These are phyloP conservation scores for Eretmocerus hayati DNA, from an alignment of 2,888 invertebrate genomes.

Conservation along the genomic window DNA sequence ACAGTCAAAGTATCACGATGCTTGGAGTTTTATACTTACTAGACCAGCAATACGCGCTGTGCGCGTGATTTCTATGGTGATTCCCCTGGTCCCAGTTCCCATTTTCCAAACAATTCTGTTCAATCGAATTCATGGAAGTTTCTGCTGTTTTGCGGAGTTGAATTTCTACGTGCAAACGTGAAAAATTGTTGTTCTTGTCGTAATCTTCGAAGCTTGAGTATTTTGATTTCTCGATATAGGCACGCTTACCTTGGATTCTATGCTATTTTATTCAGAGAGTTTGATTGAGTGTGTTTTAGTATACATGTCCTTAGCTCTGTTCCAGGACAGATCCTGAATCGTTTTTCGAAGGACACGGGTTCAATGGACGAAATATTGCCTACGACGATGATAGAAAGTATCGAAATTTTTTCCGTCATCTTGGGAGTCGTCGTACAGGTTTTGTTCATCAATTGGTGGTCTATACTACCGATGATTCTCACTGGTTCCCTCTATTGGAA, in stretches of 20 bases:
- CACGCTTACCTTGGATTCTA: not conserved
- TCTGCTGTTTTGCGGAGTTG: too few species aligned
- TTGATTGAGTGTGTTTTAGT: constrained; percentile 15
- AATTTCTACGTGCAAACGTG: too few species aligned
- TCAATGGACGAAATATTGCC: constrained; percentile 69
- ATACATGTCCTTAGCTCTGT: constrained; percentile 19
- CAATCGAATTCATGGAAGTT: too few species aligned
- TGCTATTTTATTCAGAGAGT: not conserved
- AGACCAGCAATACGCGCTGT: too few species aligned
- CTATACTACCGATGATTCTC: constrained; percentile 57
- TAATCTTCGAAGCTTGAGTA: too few species aligned
- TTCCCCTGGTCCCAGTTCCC: too few species aligned
- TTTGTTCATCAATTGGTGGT: constrained; percentile 62
- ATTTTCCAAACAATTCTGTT: too few species aligned
- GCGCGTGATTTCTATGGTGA: too few species aligned
- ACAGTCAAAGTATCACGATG: too few species aligned
- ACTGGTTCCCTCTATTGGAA: constrained; percentile 59
- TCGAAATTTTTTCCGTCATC: constrained; percentile 63
- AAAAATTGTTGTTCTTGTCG: too few species aligned
- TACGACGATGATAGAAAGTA: constrained; percentile 57
- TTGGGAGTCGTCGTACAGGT: constrained; percentile 66
- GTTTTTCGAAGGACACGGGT: constrained; percentile 81
- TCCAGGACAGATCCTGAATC: constrained; percentile 69
- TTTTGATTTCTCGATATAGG: too few species aligned
- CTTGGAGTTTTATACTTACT: too few species aligned